These are phyloP conservation scores for Toxostoma redivivum DNA, from an alignment of 2,113 vertebrate species.

Conservation along the genomic window DNA sequence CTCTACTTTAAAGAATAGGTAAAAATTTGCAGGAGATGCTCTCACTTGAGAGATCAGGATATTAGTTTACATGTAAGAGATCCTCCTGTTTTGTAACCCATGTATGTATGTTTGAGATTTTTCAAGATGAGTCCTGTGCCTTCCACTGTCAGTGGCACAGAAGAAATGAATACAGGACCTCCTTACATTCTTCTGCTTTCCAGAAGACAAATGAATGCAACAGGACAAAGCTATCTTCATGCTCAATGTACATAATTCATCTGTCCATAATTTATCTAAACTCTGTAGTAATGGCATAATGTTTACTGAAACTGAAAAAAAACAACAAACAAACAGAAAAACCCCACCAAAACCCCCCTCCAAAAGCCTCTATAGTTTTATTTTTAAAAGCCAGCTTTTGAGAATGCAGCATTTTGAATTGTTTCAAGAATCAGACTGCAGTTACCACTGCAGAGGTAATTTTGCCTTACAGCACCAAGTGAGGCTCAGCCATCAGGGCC, in stretches of 20 bases:
- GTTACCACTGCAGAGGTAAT: neutral
- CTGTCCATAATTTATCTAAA: neutral
- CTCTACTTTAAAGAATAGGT: neutral
- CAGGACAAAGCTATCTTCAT: neutral
- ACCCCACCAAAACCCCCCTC: rapidly evolving
- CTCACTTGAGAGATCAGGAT: neutral
- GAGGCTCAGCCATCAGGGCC: neutral
- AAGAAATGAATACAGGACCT: neutral
- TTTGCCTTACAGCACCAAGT: neutral
- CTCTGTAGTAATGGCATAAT: neutral
- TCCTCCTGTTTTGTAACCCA: neutral
- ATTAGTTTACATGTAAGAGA: neutral
- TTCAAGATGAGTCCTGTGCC: neutral
- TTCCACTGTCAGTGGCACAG: neutral
- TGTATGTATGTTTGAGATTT: neutral
- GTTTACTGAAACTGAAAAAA: neutral
- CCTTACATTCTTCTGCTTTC: neutral
- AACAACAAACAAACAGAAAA: too few relatives aligned
- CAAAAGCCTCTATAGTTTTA: neutral
- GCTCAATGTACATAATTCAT: rapidly evolving
- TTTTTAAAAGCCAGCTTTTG: neutral
- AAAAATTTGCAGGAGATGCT: neutral
- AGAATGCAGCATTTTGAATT: neutral
- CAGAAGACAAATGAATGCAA: neutral
- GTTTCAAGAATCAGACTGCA: neutral